These are phyloP conservation scores for Staurois parvus DNA, from an alignment of 2,797 vertebrate genomes.

Conservation along the genomic window DNA sequence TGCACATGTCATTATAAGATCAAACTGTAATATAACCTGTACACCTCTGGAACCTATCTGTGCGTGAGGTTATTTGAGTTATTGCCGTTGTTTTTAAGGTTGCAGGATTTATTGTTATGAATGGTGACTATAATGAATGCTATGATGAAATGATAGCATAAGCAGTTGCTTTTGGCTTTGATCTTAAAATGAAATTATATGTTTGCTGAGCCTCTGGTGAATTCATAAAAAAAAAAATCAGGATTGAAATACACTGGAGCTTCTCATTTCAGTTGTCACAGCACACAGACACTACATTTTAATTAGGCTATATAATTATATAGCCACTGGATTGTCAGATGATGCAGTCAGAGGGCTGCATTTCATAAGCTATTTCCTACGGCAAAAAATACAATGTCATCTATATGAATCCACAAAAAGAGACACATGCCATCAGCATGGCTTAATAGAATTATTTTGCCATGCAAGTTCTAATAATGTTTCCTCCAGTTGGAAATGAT, in stretches of 20 bases:
- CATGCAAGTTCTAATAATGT: too few species aligned
- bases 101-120: constrained; percentile 22
- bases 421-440: not conserved
- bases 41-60: not conserved
- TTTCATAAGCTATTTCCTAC: constrained; percentile 54
- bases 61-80: not conserved
- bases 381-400: constrained; percentile 17
- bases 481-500: too few species aligned
- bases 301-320: constrained; percentile 58
- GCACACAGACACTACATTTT: constrained; percentile 46
- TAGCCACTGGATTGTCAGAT: constrained; percentile 32
- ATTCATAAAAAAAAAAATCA: constrained; percentile 32
- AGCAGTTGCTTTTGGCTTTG: constrained; percentile 35
- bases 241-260: constrained; percentile 46
- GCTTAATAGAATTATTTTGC: constrained; percentile 6
- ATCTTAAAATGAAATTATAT: constrained; percentile 50
- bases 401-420: constrained; percentile 1
- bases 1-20: not conserved
- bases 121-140: constrained; percentile 38
- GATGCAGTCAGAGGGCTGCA: constrained; percentile 36
- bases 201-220: constrained; percentile 37
- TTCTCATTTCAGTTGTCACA: constrained; percentile 50
- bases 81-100: not conserved
- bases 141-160: constrained; percentile 40
- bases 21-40: not conserved